phyloP scores from a whole-genome alignment of 2,113 vertebrate genomes.

The Heterocephalus glaber region DNA sequence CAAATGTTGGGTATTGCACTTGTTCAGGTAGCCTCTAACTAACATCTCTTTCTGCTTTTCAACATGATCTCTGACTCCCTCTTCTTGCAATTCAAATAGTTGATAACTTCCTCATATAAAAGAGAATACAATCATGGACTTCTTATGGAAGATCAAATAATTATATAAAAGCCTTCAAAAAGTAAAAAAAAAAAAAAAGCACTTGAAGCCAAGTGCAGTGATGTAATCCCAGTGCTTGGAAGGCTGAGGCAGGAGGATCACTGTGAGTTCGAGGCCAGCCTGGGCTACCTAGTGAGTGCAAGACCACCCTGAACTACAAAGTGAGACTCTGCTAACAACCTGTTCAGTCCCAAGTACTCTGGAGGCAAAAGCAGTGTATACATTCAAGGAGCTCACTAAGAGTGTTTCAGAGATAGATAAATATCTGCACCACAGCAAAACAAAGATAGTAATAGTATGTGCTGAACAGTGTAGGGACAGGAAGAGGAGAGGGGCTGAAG shows the following conservation, averaged over 20 bases:
- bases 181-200: slow-evolving; percentile 9
- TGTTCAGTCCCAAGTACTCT: not conserved
- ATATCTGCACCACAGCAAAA: not conserved
- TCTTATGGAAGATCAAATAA: slow-evolving; percentile 38
- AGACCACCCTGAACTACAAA: not conserved
- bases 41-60: not conserved
- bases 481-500: not conserved
- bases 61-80: slow-evolving; percentile 24
- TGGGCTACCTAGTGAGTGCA: not conserved
- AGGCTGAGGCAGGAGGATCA: not conserved
- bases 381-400: not conserved
- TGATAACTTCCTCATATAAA: slow-evolving; percentile 15
- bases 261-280: not conserved
- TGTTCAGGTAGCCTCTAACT: not conserved
- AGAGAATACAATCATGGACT: not conserved
- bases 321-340: not conserved
- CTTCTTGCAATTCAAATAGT: slow-evolving; percentile 26
- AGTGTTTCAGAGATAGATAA: slow-evolving; percentile 23
- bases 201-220: not conserved
- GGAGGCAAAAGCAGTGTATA: not conserved
- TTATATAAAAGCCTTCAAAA: slow-evolving; percentile 47
- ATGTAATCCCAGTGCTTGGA: not conserved
- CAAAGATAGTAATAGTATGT: not conserved
- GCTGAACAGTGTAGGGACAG: not conserved
- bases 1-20: not conserved